phyloP scores from a whole-genome alignment of 2,113 vertebrate species.

The Cephalophus harveyi region DNA sequence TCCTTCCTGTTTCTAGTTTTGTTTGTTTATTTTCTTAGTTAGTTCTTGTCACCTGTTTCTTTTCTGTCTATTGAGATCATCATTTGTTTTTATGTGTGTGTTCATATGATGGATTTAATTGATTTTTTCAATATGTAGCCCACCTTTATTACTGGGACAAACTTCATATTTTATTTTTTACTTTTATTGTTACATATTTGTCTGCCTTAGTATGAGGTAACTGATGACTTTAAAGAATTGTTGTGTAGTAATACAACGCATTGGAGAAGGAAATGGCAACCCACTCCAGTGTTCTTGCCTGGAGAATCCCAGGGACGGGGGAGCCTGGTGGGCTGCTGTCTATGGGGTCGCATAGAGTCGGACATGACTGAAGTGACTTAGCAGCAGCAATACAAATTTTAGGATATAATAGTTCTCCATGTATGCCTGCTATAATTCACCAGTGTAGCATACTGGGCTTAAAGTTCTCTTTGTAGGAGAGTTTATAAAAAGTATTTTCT shows the following conservation, averaged over 20 bases:
- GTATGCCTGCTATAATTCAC: background rate
- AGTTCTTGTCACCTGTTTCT: background rate
- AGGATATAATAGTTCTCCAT: background rate
- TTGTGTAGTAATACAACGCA: background rate
- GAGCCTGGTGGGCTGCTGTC: too few species aligned
- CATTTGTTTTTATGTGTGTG: background rate
- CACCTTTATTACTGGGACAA: background rate
- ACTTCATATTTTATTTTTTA: background rate
- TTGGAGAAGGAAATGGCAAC: too few species aligned
- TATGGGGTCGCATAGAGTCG: too few species aligned
- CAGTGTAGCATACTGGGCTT: background rate
- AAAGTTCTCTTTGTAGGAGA: background rate
- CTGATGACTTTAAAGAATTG: background rate
- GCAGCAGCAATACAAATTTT: background rate
- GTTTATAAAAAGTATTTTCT: background rate
- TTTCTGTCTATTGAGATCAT: background rate
- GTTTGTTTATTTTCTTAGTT: background rate
- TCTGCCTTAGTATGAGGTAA: background rate
- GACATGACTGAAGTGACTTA: too few species aligned
- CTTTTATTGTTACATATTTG: background rate
- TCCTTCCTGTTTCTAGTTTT: background rate
- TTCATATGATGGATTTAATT: background rate
- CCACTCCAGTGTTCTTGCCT: too few species aligned
- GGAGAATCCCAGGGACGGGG: too few species aligned
- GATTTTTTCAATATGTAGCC: background rate